Base-by-base conservation (phyloP, 2,888 invertebrate genomes). In the Calliopum simillimum region DNA sequence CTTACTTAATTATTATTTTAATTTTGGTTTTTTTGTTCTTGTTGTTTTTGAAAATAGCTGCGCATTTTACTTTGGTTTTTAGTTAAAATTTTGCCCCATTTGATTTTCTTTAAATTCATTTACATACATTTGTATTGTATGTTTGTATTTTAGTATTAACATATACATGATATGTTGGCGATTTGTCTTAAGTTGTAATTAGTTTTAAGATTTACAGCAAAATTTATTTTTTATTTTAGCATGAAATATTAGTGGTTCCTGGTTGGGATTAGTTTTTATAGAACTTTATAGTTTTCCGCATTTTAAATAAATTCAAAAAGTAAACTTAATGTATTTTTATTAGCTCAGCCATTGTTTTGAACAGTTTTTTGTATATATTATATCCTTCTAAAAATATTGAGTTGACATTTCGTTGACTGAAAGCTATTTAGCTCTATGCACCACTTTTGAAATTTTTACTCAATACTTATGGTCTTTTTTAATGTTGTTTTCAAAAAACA, bases 181-280 rank as follows among this genome's bases (percentile, higher is more conserved):
- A 67, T 67, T 49, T 67, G 59, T 59, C 43, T 58, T 47, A 19
- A 21, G 49, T 44, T 59, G 47, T 67, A 67, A 67, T 59, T 67
- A 67, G 51, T 59, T 67, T 25, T 25, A 49, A 67, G 59, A 25
- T 46, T 66, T 14, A 33, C n/a, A 58, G 19, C 6, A 33, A 67
- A 67, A 49, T 16, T 47, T 33, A 6, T 43, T 43, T 55, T 44
- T 55, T 16, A 33, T 56, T 56, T 19, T 14, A 66, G n/a, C n/a
- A 51, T 14, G 11, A 47, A 66, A 44, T 56, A 25, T 2, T 23
- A n/a, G n/a, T 25, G 23, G 46, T 46, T 66, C 4, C 33, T 25
- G 46, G 33, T 33, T 8, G 5, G 8, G 33, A 33, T 5, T 33
- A 33, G 33, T 8, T 33, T 1, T 6, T 33, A 33, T 33, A 33